Percentiles rank a stretch among this genome's conserved stretches.
These are phyloP conservation scores for Rhagoletis pomonella DNA, from an alignment of 1,140 invertebrate species.

Conservation along the genomic window DNA sequence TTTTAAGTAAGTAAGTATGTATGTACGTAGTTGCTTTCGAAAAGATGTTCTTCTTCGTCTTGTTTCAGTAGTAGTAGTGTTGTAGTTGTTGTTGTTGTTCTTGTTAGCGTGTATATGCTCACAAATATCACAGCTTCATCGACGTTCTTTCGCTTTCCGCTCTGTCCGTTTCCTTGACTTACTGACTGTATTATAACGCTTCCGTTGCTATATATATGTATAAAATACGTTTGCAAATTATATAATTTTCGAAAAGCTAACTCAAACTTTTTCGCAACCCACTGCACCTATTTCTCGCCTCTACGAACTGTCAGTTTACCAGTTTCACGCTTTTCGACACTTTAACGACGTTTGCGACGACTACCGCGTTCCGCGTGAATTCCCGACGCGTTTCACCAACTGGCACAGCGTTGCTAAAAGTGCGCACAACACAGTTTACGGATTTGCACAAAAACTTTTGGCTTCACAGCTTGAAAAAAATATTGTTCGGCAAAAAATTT, in stretches of 20 bases:
- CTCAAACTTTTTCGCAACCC: not conserved
- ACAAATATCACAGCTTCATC: constrained; percentile 74
- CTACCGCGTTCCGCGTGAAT: constrained; percentile 7
- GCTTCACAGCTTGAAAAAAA: not conserved
- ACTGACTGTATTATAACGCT: too few species aligned
- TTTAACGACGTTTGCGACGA: constrained; percentile 2
- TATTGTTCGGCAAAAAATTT: not conserved
- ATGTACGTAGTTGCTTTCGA: not conserved
- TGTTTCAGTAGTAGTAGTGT: not conserved
- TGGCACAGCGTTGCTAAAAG: not conserved
- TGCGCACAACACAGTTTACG: not conserved
- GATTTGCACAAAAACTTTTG: not conserved
- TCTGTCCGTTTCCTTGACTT: not conserved
- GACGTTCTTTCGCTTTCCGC: constrained; percentile 57
- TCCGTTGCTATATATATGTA: constrained; percentile 17
- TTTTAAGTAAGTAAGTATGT: too few species aligned
- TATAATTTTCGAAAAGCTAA: not conserved
- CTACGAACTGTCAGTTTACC: not conserved
- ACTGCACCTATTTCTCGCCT: not conserved
- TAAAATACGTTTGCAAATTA: constrained; percentile 8
- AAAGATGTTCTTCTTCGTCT: constrained; percentile 9
- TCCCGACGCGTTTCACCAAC: constrained; percentile 50
- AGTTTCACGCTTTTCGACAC: not conserved
- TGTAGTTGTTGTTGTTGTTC: constrained; percentile 18
- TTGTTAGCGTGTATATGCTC: constrained; percentile 65